Evolutionary conservation across 2,797 vertebrate genomes (phyloP), one percentile per base, ranked within the genome.

Genomic region (Acrossocheilus wenchowensis): DNA sequence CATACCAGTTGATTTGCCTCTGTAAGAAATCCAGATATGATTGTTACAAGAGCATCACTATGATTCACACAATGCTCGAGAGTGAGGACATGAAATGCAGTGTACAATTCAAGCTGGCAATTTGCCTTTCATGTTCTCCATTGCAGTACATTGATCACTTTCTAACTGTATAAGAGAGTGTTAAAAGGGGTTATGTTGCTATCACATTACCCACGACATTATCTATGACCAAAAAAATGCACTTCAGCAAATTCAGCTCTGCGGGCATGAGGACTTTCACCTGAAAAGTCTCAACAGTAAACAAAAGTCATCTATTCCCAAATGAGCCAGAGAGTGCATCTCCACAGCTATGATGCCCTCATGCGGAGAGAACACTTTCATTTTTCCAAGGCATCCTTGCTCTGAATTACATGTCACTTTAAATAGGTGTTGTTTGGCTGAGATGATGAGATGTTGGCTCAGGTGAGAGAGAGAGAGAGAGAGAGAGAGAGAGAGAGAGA

Each of bases 331-430:
- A 23, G 50, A 80, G 86, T 75, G 21, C 80, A 81, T 82, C 87
- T 83, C 75, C 54, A 83, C 72, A 75, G 78, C 50, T 66, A 68
- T 88, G 89, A 86, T 87, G 74, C 88, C 34, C 69, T 74, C 19
- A 8, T 82, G 78, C 60, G 5, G 81, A 82, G 78, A 87, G 87
- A 89, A 85, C 81, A 81, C 84, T 83, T 81, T 86, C 79, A 91
- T 90, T 90, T 89, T 85, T 87, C 81, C 78, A 57, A 80, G 74
- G 83, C 72, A 84, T 81, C 84, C 82, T 82, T 80, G 84, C 45
- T 78, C 81, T 83, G 88, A 90, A 91, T 91, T 91, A 92, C 89
- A 88, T 89, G 89, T 91, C 91, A 92, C 88, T 90, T 90, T 90
- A 91, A 91, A 91, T 91, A 89, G 90, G 88, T 88, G 88, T 88